Evolutionary conservation across 2,888 invertebrate genomes (phyloP).

Genomic region (Cyclophora albipunctata): DNA sequence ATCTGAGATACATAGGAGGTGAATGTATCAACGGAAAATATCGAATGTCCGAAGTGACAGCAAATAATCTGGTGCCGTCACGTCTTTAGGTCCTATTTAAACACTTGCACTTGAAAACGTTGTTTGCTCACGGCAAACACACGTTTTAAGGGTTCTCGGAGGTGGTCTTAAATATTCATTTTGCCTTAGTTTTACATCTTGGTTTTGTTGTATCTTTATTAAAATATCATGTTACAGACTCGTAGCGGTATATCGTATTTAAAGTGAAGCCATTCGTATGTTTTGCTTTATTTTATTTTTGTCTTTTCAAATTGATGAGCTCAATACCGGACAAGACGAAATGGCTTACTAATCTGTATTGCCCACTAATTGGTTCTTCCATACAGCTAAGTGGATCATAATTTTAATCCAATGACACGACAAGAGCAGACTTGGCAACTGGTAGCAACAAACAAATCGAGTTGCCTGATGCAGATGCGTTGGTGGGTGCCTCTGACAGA

Average conservation of each 20-base stretch:
- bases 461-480: constrained; percentile 37
- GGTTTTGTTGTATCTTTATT: neutral
- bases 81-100: constrained; percentile 14
- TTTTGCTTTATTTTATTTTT: too few relatives aligned
- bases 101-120: constrained; percentile 7
- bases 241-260: too few relatives aligned
- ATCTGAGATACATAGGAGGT: neutral
- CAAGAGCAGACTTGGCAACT: too few relatives aligned
- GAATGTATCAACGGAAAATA: constrained; percentile 1
- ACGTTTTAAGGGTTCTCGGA: constrained; percentile 1
- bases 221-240: too few relatives aligned
- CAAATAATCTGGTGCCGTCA: constrained; percentile 17
- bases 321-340: too few relatives aligned
- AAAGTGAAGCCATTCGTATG: too few relatives aligned
- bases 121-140: too few relatives aligned
- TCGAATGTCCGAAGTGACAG: constrained; percentile 6
- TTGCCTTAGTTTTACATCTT: neutral
- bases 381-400: too few relatives aligned
- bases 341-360: too few relatives aligned
- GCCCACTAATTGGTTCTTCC: too few relatives aligned
- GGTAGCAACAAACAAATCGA: constrained; percentile 31
- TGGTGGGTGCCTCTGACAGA: constrained; percentile 35
- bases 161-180: neutral
- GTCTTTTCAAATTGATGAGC: too few relatives aligned
- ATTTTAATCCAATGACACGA: too few relatives aligned